Evolutionary conservation across 53 echinoderm and acorn worm species (phyloP).

Genomic region (Mesocentrotus franciscanus): DNA sequence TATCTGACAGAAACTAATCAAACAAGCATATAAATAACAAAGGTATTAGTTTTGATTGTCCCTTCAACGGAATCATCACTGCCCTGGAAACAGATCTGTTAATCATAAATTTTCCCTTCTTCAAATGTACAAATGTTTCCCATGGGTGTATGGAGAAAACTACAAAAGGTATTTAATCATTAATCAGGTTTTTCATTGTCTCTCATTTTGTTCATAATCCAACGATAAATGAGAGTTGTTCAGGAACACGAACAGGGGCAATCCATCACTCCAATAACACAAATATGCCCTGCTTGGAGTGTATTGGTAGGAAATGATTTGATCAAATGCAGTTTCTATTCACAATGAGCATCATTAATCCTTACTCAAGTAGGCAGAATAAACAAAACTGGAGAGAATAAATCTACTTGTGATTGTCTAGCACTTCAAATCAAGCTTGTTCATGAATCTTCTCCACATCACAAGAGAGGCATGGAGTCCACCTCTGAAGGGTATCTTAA

Average conservation of each 20-base stretch:
- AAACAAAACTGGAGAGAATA: slow-evolving; percentile 58
- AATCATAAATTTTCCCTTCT: slow-evolving; percentile 4
- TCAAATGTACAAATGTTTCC: neutral
- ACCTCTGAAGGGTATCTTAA: slow-evolving; percentile 7
- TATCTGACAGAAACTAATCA: slow-evolving; percentile 2
- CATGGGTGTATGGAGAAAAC: neutral
- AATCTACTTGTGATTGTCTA: slow-evolving; percentile 60
- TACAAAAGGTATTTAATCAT: slow-evolving; percentile 21
- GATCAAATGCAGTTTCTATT: slow-evolving; percentile 65
- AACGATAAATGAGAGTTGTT: slow-evolving; percentile 24
- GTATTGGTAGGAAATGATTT: slow-evolving; percentile 61
- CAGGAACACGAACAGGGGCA: slow-evolving; percentile 23
- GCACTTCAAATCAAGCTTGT: slow-evolving; percentile 53
- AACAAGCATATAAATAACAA: neutral
- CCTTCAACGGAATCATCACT: neutral
- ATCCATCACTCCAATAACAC: slow-evolving; percentile 38
- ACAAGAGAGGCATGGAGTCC: neutral
- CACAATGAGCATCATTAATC: slow-evolving; percentile 57
- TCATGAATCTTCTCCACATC: slow-evolving; percentile 31
- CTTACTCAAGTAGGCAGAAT: slow-evolving; percentile 54
- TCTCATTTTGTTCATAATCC: neutral
- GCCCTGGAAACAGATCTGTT: slow-evolving; percentile 32
- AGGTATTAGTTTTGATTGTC: neutral
- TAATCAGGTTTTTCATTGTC: slow-evolving; percentile 23
- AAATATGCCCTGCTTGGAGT: slow-evolving; percentile 37